phyloP scores from a whole-genome alignment of 64 coral and sea anemone genomes.

The Dendronephthya gigantea region DNA sequence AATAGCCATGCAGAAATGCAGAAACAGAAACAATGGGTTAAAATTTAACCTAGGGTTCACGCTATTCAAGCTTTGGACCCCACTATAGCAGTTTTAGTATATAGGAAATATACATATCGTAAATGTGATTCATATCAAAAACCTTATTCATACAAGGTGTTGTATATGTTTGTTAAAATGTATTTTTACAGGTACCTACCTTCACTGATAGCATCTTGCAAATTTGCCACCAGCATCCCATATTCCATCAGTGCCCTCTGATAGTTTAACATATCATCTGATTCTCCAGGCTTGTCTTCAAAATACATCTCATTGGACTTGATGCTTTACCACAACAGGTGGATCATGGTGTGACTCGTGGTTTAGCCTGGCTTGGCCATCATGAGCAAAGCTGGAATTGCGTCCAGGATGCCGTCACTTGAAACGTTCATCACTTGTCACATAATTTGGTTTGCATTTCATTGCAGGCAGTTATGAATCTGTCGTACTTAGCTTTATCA shows the following conservation, averaged over 20 bases:
- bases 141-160: too few species aligned
- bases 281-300: slow-evolving; percentile 9
- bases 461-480: slow-evolving; percentile 5
- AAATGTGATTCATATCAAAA: too few species aligned
- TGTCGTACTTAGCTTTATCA: not conserved
- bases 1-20: too few species aligned
- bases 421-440: slow-evolving; percentile 27
- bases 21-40: too few species aligned
- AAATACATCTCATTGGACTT: not conserved
- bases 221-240: slow-evolving; percentile 59
- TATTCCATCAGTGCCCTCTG: slow-evolving; percentile 54
- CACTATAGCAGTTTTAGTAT: too few species aligned
- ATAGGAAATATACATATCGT: too few species aligned
- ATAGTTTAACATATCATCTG: slow-evolving; percentile 62
- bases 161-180: too few species aligned
- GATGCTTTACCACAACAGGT: not conserved
- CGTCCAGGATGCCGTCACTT: slow-evolving; percentile 43
- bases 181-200: not conserved
- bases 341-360: slow-evolving; percentile 43
- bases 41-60: too few species aligned
- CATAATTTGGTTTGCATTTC: slow-evolving; percentile 17
- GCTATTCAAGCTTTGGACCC: too few species aligned
- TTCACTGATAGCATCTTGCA: slow-evolving; percentile 56
- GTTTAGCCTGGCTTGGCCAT: slow-evolving; percentile 37
- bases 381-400: slow-evolving; percentile 40